Evolutionary conservation across 2,888 invertebrate species (phyloP), one percentile per base, ranked within the genome.

Genomic region (Meteorus colon): DNA sequence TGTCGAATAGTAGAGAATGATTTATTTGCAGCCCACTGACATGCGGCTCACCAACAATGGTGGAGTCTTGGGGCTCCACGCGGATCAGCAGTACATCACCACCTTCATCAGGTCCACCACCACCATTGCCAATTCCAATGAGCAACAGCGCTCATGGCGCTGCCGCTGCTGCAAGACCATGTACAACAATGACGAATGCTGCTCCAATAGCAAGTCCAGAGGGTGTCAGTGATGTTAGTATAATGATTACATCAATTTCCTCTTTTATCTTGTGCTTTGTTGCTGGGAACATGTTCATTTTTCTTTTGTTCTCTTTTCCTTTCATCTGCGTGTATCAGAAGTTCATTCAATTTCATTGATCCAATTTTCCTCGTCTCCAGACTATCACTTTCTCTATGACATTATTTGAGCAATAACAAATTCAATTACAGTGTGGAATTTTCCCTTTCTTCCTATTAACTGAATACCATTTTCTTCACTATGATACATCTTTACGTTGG

Each of bases 31-130:
- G 92, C 82, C 92, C 92, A 78, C 84, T 92, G 85, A 92, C 91
- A 84, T 91, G 91, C 84, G 90, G 90, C 81, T 91, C 91, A 45
- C 91, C 91, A 60, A 91, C 91, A 73, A 91, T 91, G 80, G 90
- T 91, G 90, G 91, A 91, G 81, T 90, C 91, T 72, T 89, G 88
- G 89, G 87, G 87, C 70, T 83, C 85, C 55, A 80, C 77, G 66
- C 85, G 86, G 78, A 86, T 85, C 73, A 88, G 85, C 66, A 85
- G 85, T 45, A 87, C 86, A 65, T 86, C 86, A 69, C 86, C 85
- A 67, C 82, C 84, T 63, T 83, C 85, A 73, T 79, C 84, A 72
- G 75, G 84, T 19, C 86, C 85, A 65, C 85, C 85, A 68, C 78
- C 85, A 60, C 84, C 84, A 76, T 85, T 84, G 76, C 82, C 84